Evolutionary conservation across 2,113 vertebrate species (phyloP), one percentile per base, ranked within the genome.

Genomic region (Stegastes partitus): DNA sequence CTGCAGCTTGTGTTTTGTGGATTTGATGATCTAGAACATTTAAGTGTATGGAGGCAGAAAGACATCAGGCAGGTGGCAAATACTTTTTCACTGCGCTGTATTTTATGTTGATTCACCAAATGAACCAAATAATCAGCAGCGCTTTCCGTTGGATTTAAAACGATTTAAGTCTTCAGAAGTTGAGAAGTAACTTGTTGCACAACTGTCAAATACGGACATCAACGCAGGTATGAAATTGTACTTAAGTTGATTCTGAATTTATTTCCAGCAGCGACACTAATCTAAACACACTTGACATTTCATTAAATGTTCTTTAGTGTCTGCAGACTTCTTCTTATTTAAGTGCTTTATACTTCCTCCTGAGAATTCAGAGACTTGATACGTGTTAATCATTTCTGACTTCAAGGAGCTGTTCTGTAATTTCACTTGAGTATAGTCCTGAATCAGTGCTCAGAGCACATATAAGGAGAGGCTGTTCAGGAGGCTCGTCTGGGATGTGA

Each of bases 401-500:
- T 79, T 66, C 26, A 37, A 71, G 47, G 63, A 47, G 21, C 44
- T 66, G 45, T 44, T 5, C 69, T 45, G 11, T 76, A 49, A 73
- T 57, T 73, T 79, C 11, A 66, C 19, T 25, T 44, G 37, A 55
- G 49, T 63, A 6, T 45, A 44, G 34, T 22, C 21, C 22, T 21
- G 28, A 34, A 61, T 82, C 78, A 61, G 50, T 22, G 56, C 67
- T 71, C 56, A 61, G 11, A 78, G 66, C 59, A 72, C 56, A 80
- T 67, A 21, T 61, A 56, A 26, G 14, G 3, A 70, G 58, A 74
- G 49, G 37, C 0, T 16, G 14, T 34, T 66, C 23, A 22, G 54
- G n/a, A 59, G 6, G 15, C 42, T 44, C 55, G 18, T 54, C 21
- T 50, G 47, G 55, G 47, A 80, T 47, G 11, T 37, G 42, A 58